Base-by-base conservation (phyloP, 2,888 invertebrate species). In the Congeria kusceri region DNA sequence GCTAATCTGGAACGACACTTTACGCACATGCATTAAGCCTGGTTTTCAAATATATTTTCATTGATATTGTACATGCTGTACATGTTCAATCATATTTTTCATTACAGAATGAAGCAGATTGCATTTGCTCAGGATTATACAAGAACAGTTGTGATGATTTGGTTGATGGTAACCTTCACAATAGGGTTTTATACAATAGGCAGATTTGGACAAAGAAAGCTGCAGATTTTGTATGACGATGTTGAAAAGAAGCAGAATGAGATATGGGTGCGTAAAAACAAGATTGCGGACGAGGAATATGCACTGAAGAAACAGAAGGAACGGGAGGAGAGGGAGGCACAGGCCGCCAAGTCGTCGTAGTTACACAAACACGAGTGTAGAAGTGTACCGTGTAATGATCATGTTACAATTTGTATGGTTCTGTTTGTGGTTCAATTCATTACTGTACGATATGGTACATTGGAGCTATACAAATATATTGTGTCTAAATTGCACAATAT, bases 101-200 rank as follows among this genome's bases (percentile, higher is more conserved):
- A 47, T 64, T 64, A 27, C 66, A 66, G 66, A 9, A 4, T 20
- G 9, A 23, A 1, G 0, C 5, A 20, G 49, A 46, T n/a, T 13
- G 11, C 29, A 13, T 11, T 4, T 1, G 71, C 71, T 3, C 27
- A 64, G 20, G 53, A 71, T 25, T 57, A 53, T 23, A 18, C 39
- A 3, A 56, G 71, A 63, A 28, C 46, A n/a, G 47, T 64, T 27
- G 57, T 64, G 3, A 44, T 57, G n/a, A n/a, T 57, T 9, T 71
- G 71, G 71, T 44, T 71, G 28, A 58, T 71, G 44, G 4, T 25
- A 23, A 46, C 58, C 0, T 11, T 20, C 2, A 44, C 29, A 4
- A 15, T 71, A 15, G 25, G 18, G 18, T 53, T 64, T n/a, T 39
- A 63, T 2, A 58, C 64, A 15, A 44, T 71, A 20, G 29, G 57